These are phyloP conservation scores for Lithodes maja DNA, from an alignment of 2,888 invertebrate species.

Conservation along the genomic window DNA sequence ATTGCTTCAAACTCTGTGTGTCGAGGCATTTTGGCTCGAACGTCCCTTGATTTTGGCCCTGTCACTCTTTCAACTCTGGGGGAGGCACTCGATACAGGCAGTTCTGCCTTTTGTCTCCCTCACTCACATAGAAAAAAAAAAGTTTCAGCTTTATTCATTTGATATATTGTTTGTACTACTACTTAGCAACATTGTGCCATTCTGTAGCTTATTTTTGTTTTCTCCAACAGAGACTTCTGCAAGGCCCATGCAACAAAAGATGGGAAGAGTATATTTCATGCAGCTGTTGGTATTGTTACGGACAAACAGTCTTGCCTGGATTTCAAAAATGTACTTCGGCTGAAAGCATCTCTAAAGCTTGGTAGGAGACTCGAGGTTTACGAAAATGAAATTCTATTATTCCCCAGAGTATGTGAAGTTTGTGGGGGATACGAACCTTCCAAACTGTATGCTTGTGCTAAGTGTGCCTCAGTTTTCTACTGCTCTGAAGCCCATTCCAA, in stretches of 20 bases:
- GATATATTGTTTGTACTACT: no score
- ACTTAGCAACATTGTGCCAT: no score
- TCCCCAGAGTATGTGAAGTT: conserved; percentile 52
- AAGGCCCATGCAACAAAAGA: conserved; percentile 12
- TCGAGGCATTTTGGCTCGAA: no score
- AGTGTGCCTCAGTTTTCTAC: conserved; percentile 61
- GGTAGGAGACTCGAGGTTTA: conserved; percentile 17
- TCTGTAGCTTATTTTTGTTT: not conserved
- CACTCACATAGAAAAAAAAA: no score
- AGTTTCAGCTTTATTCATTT: no score
- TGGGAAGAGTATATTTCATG: conserved; percentile 25
- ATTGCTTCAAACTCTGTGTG: no score
- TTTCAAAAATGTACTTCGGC: conserved; percentile 5
- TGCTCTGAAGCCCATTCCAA: conserved; percentile 37
- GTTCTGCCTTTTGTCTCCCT: no score
- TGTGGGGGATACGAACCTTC: conserved; percentile 31
- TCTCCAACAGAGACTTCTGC: conserved; percentile 23
- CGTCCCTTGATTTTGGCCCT: no score
- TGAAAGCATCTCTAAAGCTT: conserved; percentile 10
- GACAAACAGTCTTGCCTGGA: conserved; percentile 10
- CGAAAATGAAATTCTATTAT: conserved; percentile 53
- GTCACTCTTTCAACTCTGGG: no score
- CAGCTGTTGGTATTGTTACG: conserved; percentile 11
- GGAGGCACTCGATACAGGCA: no score
- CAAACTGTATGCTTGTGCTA: conserved; percentile 24